Conservation (phyloP, 1,140 invertebrate species). For the Bilobella aurantiaca region DNA sequence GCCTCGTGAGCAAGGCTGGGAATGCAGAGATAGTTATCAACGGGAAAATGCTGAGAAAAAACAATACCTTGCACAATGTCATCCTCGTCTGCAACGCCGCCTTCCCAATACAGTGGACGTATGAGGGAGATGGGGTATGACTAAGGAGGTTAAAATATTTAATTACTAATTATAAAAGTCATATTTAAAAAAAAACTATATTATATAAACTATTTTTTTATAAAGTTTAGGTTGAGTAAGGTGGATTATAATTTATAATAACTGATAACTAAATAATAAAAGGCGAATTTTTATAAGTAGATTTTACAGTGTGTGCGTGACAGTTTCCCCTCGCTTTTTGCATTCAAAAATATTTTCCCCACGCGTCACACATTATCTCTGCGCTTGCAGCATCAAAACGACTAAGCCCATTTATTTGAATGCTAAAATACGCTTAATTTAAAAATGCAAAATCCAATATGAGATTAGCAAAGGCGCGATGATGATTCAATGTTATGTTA, state of each 20-base stretch:
- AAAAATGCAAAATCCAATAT: no score
- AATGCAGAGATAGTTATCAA: conserved; percentile 25
- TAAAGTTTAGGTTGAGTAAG: background rate
- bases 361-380: no score
- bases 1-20: conserved; percentile 3
- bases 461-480: no score
- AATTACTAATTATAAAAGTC: background rate
- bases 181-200: background rate
- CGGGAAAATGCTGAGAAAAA: conserved; percentile 21
- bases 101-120: conserved; percentile 29
- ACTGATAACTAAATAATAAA: background rate
- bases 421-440: no score
- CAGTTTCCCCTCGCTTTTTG: no score
- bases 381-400: no score
- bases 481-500: no score
- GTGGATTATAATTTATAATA: background rate
- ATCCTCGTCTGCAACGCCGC: conserved; percentile 29
- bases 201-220: background rate
- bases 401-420: no score
- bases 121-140: conserved; percentile 31
- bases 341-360: no score
- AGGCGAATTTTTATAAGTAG: no score
- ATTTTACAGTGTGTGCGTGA: no score
- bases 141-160: no score
- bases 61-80: conserved; percentile 25